Evolutionary conservation across 2,797 vertebrate genomes (phyloP).

Genomic region (Sebastes cheni): DNA sequence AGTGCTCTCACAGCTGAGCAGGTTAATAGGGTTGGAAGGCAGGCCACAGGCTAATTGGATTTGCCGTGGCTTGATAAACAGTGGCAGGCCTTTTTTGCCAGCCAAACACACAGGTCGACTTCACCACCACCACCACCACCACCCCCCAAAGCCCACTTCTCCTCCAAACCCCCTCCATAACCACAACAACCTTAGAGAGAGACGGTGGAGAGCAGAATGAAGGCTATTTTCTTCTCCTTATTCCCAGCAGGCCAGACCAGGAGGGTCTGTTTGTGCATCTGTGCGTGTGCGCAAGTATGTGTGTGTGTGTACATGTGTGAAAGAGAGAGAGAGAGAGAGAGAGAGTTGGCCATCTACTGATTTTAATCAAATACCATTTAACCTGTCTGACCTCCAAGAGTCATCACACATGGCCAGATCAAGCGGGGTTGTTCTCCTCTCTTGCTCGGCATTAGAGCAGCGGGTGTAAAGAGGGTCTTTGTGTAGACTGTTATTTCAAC

Average conservation of each 20-base stretch:
- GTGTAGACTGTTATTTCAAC: slow-evolving; percentile 67
- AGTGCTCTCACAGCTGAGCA: slow-evolving; percentile 93
- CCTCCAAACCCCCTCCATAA: slow-evolving; percentile 53
- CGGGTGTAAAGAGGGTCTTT: slow-evolving; percentile 64
- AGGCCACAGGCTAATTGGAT: slow-evolving; percentile 98
- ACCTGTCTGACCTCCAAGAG: slow-evolving; percentile 83
- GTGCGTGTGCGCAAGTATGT: slow-evolving; percentile 30
- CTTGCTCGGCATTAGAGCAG: slow-evolving; percentile 71
- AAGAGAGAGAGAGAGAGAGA: slow-evolving; percentile 54
- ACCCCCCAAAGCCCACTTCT: slow-evolving; percentile 29
- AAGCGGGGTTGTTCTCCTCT: slow-evolving; percentile 69
- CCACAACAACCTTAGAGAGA: slow-evolving; percentile 68
- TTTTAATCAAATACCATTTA: slow-evolving; percentile 92
- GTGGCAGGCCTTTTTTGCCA: slow-evolving; percentile 85
- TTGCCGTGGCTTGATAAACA: slow-evolving; percentile 96
- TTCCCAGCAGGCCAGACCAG: slow-evolving; percentile 76
- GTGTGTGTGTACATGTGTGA: slow-evolving; percentile 42
- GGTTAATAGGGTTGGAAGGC: slow-evolving; percentile 97
- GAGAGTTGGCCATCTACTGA: slow-evolving; percentile 86
- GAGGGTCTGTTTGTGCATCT: slow-evolving; percentile 53
- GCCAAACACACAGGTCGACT: slow-evolving; percentile 78
- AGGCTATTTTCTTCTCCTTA: slow-evolving; percentile 82
- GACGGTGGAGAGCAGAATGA: slow-evolving; percentile 57
- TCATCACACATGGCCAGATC: slow-evolving; percentile 81
- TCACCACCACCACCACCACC: not conserved